These are phyloP conservation scores for Caerostris extrusa DNA, from an alignment of 1,140 invertebrate genomes.

Conservation along the genomic window DNA sequence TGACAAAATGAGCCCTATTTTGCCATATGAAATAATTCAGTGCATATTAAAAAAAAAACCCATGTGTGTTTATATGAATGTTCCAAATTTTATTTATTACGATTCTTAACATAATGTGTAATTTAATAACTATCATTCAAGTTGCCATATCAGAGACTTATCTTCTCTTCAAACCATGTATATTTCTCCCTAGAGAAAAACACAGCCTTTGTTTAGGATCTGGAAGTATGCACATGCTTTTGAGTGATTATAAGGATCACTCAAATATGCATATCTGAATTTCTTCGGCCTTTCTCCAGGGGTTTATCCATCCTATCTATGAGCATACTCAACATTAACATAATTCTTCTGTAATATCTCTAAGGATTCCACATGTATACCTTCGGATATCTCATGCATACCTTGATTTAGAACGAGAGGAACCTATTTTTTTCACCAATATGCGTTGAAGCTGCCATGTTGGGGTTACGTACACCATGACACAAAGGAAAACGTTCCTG, in stretches of 20 bases:
- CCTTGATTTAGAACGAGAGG: constrained; percentile 14
- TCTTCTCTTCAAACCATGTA: not conserved
- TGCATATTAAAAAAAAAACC: no score
- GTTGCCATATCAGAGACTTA: not conserved
- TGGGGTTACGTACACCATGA: constrained; percentile 54
- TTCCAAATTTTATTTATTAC: no score
- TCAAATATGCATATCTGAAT: constrained; percentile 26
- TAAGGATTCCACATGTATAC: not conserved
- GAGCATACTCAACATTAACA: constrained; percentile 18
- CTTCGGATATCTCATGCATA: not conserved
- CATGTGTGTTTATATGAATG: no score
- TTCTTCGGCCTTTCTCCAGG: not conserved
- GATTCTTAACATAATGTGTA: not conserved
- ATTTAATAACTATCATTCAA: not conserved
- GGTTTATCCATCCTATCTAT: not conserved
- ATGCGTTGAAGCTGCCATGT: constrained; percentile 51
- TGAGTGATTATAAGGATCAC: constrained; percentile 23
- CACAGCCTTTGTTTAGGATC: not conserved
- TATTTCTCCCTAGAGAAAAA: not conserved
- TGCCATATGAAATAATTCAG: no score
- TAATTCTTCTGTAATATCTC: constrained; percentile 32
- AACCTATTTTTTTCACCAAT: constrained; percentile 67
- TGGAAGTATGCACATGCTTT: not conserved
- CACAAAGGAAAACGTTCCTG: not conserved
- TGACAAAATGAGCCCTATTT: no score